These are phyloP conservation scores for Eurystomus gularis DNA, from an alignment of 2,113 vertebrate species.

Conservation along the genomic window DNA sequence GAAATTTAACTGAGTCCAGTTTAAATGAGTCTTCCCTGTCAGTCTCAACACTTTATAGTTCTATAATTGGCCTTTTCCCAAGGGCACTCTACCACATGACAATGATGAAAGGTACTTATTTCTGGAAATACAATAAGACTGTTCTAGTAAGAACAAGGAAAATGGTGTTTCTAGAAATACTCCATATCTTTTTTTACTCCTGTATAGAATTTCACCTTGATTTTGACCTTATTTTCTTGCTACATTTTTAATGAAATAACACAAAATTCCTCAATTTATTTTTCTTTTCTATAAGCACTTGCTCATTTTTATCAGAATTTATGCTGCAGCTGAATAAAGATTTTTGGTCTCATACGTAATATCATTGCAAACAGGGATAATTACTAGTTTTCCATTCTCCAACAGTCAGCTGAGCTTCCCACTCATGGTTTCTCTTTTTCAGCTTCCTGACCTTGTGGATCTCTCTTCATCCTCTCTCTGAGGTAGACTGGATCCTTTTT, in stretches of 20 bases:
- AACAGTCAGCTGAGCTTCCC: not conserved
- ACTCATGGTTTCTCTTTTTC: not conserved
- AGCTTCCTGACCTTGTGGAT: not conserved
- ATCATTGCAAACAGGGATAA: not conserved
- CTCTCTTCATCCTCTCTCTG: not conserved
- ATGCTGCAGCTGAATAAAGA: not conserved
- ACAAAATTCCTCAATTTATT: not conserved
- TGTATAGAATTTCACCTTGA: not conserved
- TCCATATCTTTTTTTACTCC: not conserved
- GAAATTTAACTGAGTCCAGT: not conserved
- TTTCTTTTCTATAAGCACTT: not conserved
- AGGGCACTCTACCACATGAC: not conserved
- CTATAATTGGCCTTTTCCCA: not conserved
- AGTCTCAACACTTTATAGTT: not conserved
- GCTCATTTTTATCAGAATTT: slow-evolving; percentile 4
- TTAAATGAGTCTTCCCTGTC: not conserved
- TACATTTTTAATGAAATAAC: not conserved
- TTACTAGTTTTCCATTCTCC: not conserved
- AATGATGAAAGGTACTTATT: not conserved
- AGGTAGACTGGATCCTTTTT: not conserved
- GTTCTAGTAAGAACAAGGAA: not conserved
- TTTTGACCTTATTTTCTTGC: not conserved
- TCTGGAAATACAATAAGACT: not conserved
- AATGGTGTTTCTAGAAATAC: not conserved
- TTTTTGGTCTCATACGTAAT: not conserved